Evolutionary conservation across 2,888 invertebrate genomes (phyloP).

Genomic region (Eupithecia exiguata): DNA sequence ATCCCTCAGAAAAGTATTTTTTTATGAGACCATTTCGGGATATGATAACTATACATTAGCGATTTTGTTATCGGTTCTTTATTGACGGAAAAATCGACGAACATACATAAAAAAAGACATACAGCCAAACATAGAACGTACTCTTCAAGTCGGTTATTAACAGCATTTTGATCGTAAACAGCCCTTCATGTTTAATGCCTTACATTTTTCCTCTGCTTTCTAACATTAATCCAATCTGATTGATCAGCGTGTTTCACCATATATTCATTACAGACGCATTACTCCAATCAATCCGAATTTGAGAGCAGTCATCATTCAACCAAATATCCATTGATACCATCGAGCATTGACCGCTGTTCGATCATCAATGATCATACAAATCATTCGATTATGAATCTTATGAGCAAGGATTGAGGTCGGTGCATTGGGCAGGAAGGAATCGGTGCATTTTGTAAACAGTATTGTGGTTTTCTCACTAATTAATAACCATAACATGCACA

Average conservation of each 20-base stretch:
- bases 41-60: too few species aligned
- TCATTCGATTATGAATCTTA: slow-evolving; percentile 8
- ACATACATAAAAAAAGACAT: too few species aligned
- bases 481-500: background rate
- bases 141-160: background rate
- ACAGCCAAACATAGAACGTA: too few species aligned
- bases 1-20: too few species aligned
- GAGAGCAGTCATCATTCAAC: slow-evolving; percentile 42
- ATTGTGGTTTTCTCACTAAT: background rate
- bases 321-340: slow-evolving; percentile 35
- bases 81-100: too few species aligned
- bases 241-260: slow-evolving; percentile 24
- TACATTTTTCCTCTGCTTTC: slow-evolving; percentile 2
- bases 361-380: slow-evolving; percentile 25
- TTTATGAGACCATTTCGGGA: too few species aligned
- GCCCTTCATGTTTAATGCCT: background rate
- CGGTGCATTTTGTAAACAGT: background rate
- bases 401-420: background rate
- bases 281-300: slow-evolving; percentile 41
- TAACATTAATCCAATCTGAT: slow-evolving; percentile 5
- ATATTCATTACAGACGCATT: slow-evolving; percentile 29
- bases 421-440: slow-evolving; percentile 5
- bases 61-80: too few species aligned
- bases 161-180: background rate
- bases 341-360: slow-evolving; percentile 35